These are phyloP conservation scores for Channallabes apus DNA, from an alignment of 2,797 vertebrate genomes.

Conservation along the genomic window DNA sequence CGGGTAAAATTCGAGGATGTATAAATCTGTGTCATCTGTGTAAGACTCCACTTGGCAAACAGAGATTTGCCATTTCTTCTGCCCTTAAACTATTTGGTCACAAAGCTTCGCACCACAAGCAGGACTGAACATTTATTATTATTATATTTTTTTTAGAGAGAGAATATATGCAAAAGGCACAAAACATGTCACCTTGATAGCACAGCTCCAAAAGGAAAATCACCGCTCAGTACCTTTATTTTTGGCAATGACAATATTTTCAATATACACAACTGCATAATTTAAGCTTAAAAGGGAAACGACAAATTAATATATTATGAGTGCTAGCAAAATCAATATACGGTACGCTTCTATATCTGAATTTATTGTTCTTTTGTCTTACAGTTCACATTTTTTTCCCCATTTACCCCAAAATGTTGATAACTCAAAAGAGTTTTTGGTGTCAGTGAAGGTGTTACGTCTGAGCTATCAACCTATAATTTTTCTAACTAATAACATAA, in stretches of 20 bases:
- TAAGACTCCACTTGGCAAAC: neutral
- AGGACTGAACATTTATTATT: neutral
- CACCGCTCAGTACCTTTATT: neutral
- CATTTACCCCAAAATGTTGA: slow-evolving; percentile 3
- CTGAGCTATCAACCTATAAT: neutral
- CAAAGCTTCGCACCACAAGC: neutral
- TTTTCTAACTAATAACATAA: neutral
- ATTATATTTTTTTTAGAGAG: neutral
- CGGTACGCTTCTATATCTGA: neutral
- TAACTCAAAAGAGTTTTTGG: slow-evolving; percentile 2
- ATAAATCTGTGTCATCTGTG: neutral
- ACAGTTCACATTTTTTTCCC: neutral
- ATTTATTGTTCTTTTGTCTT: slow-evolving; percentile 12
- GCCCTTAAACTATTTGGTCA: neutral
- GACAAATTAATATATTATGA: neutral
- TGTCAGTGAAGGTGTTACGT: neutral
- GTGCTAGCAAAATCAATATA: neutral
- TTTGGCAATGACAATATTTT: neutral
- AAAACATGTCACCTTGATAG: neutral
- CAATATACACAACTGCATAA: neutral
- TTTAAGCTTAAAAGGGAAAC: neutral
- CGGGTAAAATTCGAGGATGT: neutral
- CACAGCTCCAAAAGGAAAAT: neutral
- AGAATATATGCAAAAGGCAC: neutral
- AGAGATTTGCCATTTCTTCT: slow-evolving; percentile 3